Conservation (phyloP, 2,113 vertebrate species). For the Zosterops lateralis region DNA sequence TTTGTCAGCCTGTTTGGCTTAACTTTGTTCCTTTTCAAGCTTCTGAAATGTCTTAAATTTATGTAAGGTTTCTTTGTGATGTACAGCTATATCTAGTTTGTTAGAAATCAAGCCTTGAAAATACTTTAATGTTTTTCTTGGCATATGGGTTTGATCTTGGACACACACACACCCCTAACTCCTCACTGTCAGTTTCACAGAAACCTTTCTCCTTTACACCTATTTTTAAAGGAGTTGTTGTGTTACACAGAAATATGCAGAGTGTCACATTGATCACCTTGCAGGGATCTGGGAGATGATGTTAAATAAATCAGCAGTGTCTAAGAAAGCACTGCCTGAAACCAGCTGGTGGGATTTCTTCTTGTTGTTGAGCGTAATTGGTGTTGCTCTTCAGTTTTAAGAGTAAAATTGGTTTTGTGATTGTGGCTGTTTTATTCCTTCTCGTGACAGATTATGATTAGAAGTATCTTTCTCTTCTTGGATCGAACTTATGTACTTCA, state of each 20-base stretch:
- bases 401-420: not conserved
- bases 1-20: not conserved
- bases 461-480: constrained; percentile 99
- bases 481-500: constrained; percentile 99
- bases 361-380: not conserved
- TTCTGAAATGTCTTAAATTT: not conserved
- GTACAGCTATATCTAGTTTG: not conserved
- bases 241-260: not conserved
- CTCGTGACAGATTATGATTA: constrained; percentile 93
- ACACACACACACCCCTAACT: rapidly evolving
- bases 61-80: not conserved
- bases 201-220: not conserved
- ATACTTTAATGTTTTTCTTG: not conserved
- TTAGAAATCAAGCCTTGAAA: not conserved
- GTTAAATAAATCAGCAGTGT: not conserved
- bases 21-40: not conserved
- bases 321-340: not conserved
- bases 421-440: constrained; percentile 28
- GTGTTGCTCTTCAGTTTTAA: not conserved
- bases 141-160: not conserved
- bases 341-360: not conserved
- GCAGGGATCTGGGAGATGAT: not conserved
- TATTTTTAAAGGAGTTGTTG: not conserved
- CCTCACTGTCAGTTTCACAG: not conserved
- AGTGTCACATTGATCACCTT: not conserved